Conservation (phyloP, 2,113 vertebrate genomes). For the Melanotaenia duboulayi region DNA sequence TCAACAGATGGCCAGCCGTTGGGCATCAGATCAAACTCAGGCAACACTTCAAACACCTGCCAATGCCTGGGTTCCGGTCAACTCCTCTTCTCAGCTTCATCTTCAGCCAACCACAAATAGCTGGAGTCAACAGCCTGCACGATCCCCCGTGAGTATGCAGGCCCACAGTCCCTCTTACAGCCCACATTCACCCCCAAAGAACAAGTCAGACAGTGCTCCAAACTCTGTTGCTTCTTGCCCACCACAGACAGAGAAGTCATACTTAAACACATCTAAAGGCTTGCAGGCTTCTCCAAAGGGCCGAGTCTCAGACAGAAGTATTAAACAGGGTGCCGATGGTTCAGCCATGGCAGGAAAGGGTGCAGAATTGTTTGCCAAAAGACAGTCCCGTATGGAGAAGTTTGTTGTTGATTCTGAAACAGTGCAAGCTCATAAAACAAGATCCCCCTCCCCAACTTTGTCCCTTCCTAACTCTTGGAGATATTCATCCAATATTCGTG, state of each 20-base stretch:
- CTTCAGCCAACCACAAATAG: conserved; percentile 65
- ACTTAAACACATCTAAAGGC: conserved; percentile 75
- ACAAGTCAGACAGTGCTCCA: conserved; percentile 77
- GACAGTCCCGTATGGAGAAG: conserved; percentile 96
- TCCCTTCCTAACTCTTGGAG: conserved; percentile 94
- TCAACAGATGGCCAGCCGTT: conserved; percentile 64
- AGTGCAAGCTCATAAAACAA: conserved; percentile 87
- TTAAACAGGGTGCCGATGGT: conserved; percentile 80
- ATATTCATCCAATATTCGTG: conserved; percentile 95
- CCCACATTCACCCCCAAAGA: conserved; percentile 71
- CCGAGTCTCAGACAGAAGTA: conserved; percentile 55
- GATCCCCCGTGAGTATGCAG: conserved; percentile 76
- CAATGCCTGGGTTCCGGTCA: conserved; percentile 57
- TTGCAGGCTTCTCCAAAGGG: conserved; percentile 70
- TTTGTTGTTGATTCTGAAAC: conserved; percentile 92
- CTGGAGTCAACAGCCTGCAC: conserved; percentile 70
- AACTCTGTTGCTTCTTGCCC: conserved; percentile 81
- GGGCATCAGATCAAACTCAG: conserved; percentile 64
- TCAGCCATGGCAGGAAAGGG: conserved; percentile 89
- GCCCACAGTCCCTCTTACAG: conserved; percentile 58
- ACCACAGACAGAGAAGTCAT: conserved; percentile 77
- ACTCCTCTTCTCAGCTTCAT: conserved; percentile 65
- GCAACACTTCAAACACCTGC: conserved; percentile 61
- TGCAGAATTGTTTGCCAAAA: conserved; percentile 91
- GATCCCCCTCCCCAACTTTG: conserved; percentile 87